These are phyloP conservation scores for Xiphorhynchus erythropygius DNA, from an alignment of 2,797 vertebrate genomes.

Conservation along the genomic window DNA sequence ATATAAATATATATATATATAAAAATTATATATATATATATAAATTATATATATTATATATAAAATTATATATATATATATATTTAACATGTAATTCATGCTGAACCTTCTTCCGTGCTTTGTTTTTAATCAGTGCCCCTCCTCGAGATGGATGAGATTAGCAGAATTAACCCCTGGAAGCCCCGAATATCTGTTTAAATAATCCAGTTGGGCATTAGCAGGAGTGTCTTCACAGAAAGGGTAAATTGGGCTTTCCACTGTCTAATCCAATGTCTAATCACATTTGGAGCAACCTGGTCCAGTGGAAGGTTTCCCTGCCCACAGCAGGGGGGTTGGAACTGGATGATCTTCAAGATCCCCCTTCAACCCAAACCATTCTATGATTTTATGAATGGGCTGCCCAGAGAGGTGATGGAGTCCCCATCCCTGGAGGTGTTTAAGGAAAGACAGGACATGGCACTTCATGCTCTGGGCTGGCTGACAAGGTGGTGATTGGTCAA, in stretches of 20 bases:
- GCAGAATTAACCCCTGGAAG: not conserved
- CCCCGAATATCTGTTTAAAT: not conserved
- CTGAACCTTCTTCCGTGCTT: not conserved
- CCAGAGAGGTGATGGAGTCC: not conserved
- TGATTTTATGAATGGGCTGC: not conserved
- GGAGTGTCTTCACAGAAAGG: not conserved
- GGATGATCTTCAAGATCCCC: not conserved
- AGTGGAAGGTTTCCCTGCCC: not conserved
- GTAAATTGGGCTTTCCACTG: not conserved
- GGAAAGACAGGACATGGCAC: not conserved
- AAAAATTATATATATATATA: too few species aligned
- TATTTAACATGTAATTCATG: not conserved
- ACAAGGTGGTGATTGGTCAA: not conserved
- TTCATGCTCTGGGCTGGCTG: accelerated
- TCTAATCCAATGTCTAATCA: not conserved
- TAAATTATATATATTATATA: too few species aligned
- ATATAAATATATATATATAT: too few species aligned
- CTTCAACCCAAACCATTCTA: not conserved
- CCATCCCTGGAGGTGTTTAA: not conserved
- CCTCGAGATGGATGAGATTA: not conserved
- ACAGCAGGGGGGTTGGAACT: not conserved
- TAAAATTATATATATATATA: too few species aligned
- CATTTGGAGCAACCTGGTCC: not conserved
- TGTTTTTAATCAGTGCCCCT: not conserved
- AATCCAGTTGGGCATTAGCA: not conserved